Evolutionary conservation across 2,113 vertebrate species (phyloP).

Genomic region (Malurus alboscapulatus): DNA sequence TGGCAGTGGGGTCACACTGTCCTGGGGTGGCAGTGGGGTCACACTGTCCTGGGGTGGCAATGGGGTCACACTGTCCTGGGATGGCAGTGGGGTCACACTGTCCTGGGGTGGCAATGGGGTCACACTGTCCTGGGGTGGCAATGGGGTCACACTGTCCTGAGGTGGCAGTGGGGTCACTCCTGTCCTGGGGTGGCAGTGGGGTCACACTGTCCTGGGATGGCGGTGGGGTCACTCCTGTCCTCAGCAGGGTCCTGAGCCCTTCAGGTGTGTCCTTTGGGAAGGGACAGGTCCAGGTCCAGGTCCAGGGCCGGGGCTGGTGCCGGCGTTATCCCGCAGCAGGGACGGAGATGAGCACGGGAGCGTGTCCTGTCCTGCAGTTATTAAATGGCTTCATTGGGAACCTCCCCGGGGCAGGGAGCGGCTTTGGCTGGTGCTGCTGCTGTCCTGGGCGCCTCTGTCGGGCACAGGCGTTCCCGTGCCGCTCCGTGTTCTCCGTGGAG

Average conservation of each 20-base stretch:
- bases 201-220: no score
- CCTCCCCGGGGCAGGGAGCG: background rate
- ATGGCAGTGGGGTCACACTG: no score
- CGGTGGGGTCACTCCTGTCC: no score
- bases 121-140: background rate
- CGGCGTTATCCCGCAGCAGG: rapidly evolving
- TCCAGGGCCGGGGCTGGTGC: rapidly evolving
- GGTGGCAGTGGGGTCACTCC: no score
- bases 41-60: no score
- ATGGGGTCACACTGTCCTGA: no score
- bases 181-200: no score
- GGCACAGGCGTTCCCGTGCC: rapidly evolving
- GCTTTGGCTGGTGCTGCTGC: background rate
- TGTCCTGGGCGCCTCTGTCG: background rate
- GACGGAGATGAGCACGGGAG: background rate
- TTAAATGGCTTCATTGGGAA: background rate
- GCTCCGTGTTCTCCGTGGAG: rapidly evolving
- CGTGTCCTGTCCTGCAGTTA: background rate
- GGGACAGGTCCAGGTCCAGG: rapidly evolving
- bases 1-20: no score
- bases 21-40: no score
- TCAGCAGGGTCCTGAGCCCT: background rate
- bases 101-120: background rate
- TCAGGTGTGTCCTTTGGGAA: rapidly evolving
- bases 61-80: no score